Evolutionary conservation across 2,797 vertebrate genomes (phyloP), one percentile per base, ranked within the genome.

Genomic region (Diglossa cyanea): DNA sequence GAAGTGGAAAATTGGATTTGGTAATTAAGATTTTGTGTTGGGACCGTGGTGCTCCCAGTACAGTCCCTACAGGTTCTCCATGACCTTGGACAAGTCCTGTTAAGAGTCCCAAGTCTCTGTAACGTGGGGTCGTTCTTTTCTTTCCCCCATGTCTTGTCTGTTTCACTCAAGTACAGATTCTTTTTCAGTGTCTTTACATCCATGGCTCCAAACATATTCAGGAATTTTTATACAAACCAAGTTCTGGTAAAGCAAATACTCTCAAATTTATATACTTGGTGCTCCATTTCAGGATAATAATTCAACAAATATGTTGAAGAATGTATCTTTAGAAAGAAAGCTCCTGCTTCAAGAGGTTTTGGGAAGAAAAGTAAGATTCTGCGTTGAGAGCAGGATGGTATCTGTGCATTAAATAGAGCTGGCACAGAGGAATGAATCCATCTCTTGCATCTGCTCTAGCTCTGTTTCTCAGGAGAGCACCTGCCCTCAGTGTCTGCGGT

Each of bases 1-100:
- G 55, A 62, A 77, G 42, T 79, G 58, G 48, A 89, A 96, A 89
- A 92, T 65, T 81, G 8, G 85, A 93, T 95, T 94, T 75, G 26
- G 44, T 91, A 91, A 95, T 88, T 92, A 90, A 68, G 63, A 58
- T 72, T 93, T 88, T 94, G 68, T 80, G 44, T 80, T 86, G 70
- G 47, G 65, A 95, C 73, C 5, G 4, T 23, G 24, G 26, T 86
- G 63, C 37, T 71, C 50, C 39, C 4, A 1, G 61, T 80, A 82
- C 84, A 44, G 33, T 81, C 93, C 48, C 86, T 50, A 11, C 76
- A 88, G 55, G 72, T 72, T 83, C 62, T 78, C 2, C 51, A 33
- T 33, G 78, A 94, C 91, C 89, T 93, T 93, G 85, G 42, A 30
- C 40, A 84, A 93, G 40, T 70, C 71, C 53, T 5, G 16, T 21